Base-by-base conservation (phyloP, 2,113 vertebrate species). In the Scalopus aquaticus region DNA sequence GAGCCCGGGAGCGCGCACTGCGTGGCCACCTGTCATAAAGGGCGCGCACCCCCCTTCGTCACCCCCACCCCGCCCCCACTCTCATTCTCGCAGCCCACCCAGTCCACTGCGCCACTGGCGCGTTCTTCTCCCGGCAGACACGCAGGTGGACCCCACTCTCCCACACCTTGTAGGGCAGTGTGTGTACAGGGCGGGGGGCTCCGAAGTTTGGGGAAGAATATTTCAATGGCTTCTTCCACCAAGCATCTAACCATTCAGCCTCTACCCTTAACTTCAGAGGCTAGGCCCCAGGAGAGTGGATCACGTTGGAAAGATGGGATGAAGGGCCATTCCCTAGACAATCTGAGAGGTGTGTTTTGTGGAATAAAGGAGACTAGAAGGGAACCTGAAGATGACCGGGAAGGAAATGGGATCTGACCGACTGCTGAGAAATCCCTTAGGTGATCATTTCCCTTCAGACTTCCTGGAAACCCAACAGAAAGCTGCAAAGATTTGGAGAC, bases 11-110 rank as follows among this genome's bases (percentile, higher is more conserved):
- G 95, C 97, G 97, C 96, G 96, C 97, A 51, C 84, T 96, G 97
- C 97, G 96, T 96, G 74, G 97, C 98, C 98, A 99, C 98, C 98
- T 98, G 98, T 98, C 98, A 98, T 98, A 98, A 98, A 98, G 99
- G 99, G 98, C 98, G 98, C 98, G 98, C 98, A 96, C 98, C 96
- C 98, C 98, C 97, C 88, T 91, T 92, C 85, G 62, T 92, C 82
- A 92, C 88, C 83, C 90, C 96, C 95, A 70, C 92, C 79, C 89
- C 89, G 56, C 92, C 91, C 96, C 92, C 79, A 91, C 90, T 91
- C 76, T 19, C 56, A 78, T 96, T 94, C 92, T 93, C 81, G 84
- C 92, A 80, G 84, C 92, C 72, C 28, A 83, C 81, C 90, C 51
- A 91, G 92, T 93, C 92, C 95, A 84, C 97, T 32, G 67, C 17